Conservation (phyloP, 1,140 invertebrate species). For the Ceratosolen fusciceps region DNA sequence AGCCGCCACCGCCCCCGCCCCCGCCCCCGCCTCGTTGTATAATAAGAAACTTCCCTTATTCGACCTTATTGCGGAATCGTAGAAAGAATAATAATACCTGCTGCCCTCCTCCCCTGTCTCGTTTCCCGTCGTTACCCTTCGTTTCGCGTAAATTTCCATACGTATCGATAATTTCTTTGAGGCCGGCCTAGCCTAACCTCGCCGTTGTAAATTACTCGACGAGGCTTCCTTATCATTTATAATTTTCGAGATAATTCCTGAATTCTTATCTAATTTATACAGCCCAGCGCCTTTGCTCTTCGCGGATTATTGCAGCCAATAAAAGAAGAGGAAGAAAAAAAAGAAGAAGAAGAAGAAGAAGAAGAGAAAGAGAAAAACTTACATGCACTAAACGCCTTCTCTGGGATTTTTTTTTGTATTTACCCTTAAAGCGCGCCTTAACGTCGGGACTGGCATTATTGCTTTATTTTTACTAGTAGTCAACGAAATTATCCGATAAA, state of each 20-base stretch:
- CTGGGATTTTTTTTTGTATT: too few relatives aligned
- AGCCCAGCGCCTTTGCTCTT: too few relatives aligned
- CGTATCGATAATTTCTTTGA: not conserved
- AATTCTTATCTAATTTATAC: not conserved
- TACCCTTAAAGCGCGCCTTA: too few relatives aligned
- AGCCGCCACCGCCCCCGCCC: not conserved
- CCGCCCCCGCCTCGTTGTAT: not conserved
- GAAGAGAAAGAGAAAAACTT: not conserved
- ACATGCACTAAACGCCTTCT: too few relatives aligned
- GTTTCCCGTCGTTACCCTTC: too few relatives aligned
- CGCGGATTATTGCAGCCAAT: not conserved
- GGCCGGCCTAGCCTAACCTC: too few relatives aligned
- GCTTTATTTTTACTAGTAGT: too few relatives aligned
- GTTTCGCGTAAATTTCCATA: not conserved
- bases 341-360: too few relatives aligned
- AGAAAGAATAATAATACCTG: not conserved
- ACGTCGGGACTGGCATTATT: too few relatives aligned
- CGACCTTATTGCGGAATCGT: not conserved
- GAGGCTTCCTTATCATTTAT: not conserved
- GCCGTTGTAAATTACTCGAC: not conserved
- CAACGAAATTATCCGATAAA: too few relatives aligned
- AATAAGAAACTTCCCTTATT: not conserved
- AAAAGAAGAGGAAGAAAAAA: too few relatives aligned
- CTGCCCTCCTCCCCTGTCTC: not conserved
- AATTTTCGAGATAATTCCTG: not conserved